Percentiles rank a stretch among this genome's conserved stretches.
phyloP scores from a whole-genome alignment of 35 echinoderm and acorn worm species.

The Patiria miniata region DNA sequence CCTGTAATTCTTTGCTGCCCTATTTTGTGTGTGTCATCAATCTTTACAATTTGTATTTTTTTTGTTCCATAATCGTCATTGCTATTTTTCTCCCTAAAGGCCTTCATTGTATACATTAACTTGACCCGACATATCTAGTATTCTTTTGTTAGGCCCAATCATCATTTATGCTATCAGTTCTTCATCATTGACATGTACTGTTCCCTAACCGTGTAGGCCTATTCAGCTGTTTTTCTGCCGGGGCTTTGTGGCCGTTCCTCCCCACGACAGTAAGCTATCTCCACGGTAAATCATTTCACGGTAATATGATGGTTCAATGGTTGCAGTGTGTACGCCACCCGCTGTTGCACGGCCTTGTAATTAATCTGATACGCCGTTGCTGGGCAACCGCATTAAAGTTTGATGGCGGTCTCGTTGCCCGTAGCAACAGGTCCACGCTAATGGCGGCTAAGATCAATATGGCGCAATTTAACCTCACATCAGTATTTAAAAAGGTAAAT shows the following conservation, averaged over 20 bases:
- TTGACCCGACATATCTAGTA: too few relatives aligned
- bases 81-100: too few relatives aligned
- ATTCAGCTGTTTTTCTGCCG: not conserved
- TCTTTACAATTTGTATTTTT: too few relatives aligned
- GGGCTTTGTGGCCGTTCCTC: not conserved
- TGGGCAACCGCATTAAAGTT: not conserved
- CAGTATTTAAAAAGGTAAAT: too few relatives aligned
- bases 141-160: too few relatives aligned
- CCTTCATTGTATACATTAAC: too few relatives aligned
- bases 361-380: not conserved
- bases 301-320: not conserved
- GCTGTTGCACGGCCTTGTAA: not conserved
- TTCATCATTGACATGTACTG: too few relatives aligned
- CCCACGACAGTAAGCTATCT: not conserved
- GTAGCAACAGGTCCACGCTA: not conserved
- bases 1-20: too few relatives aligned
- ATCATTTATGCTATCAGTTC: too few relatives aligned
- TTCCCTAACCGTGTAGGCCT: not conserved
- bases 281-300: not conserved
- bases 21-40: too few relatives aligned
- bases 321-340: not conserved
- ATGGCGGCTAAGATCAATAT: not conserved
- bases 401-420: constrained; percentile 4
- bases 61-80: too few relatives aligned
- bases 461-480: not conserved